These are phyloP conservation scores for Empis stercorea DNA, from an alignment of 2,888 invertebrate species.

Conservation along the genomic window DNA sequence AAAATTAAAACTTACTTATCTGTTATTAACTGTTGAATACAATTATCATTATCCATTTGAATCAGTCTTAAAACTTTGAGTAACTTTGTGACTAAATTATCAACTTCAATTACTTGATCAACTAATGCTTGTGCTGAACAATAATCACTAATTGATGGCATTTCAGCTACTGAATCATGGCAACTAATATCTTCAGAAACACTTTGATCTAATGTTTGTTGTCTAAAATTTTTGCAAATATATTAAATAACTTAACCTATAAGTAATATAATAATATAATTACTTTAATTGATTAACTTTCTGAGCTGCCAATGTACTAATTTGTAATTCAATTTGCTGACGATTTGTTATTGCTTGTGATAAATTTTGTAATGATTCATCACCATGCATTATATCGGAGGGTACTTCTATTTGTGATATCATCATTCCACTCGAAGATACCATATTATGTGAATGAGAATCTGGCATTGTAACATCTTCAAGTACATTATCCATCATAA, in stretches of 20 bases:
- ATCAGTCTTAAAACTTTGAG: constrained; percentile 60
- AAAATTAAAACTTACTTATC: constrained; percentile 42
- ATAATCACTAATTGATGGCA: constrained; percentile 38
- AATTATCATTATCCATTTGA: constrained; percentile 54
- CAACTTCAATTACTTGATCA: constrained; percentile 62
- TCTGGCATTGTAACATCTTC: constrained; percentile 53
- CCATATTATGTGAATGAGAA: constrained; percentile 53
- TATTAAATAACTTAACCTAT: too few species aligned
- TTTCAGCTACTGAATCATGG: constrained; percentile 39
- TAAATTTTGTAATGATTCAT: constrained; percentile 62
- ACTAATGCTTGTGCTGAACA: constrained; percentile 47
- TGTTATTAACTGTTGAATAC: constrained; percentile 50
- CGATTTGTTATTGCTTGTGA: constrained; percentile 64
- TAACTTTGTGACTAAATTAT: constrained; percentile 60
- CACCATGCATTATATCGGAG: constrained; percentile 30
- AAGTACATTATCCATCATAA: constrained; percentile 66
- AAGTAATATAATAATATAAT: too few species aligned
- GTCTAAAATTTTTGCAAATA: not conserved
- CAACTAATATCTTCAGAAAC: constrained; percentile 33
- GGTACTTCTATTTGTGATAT: constrained; percentile 38
- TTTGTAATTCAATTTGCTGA: constrained; percentile 49
- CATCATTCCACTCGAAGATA: constrained; percentile 45
- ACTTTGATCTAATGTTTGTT: constrained; percentile 21
- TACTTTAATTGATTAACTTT: constrained; percentile 37
- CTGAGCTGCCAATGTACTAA: constrained; percentile 26